phyloP scores from a whole-genome alignment of 2,888 invertebrate genomes.

The Phaedon cochleariae region DNA sequence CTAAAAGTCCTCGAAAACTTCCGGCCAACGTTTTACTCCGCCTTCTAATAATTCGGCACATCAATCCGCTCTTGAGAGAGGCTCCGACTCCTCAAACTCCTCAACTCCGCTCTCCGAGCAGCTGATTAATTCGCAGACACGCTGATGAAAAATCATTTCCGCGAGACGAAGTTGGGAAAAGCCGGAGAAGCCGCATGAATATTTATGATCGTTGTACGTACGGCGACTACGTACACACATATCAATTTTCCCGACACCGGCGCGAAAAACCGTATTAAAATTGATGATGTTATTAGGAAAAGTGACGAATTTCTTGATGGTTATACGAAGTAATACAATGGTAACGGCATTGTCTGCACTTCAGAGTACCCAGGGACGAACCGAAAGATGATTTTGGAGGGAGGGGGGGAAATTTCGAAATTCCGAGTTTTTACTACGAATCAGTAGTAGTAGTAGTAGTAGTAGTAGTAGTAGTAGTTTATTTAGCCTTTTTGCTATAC shows the following conservation, averaged over 20 bases:
- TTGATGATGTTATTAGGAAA: neutral
- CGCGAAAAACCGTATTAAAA: neutral
- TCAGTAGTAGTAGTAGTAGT: no score
- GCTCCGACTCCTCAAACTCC: neutral
- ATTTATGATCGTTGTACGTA: neutral
- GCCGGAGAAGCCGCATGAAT: neutral
- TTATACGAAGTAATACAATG: no score
- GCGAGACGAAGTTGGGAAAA: neutral
- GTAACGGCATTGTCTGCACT: no score
- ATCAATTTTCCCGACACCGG: neutral
- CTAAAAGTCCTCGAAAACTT: neutral
- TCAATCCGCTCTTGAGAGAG: neutral
- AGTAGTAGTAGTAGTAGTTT: no score
- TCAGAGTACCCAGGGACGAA: no score
- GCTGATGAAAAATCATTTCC: constrained; percentile 1
- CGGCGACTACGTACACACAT: neutral
- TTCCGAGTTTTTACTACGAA: no score
- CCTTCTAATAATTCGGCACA: neutral
- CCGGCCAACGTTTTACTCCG: neutral
- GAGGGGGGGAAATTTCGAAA: no score
- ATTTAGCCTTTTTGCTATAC: no score
- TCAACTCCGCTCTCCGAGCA: neutral
- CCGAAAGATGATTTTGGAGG: no score
- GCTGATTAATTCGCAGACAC: neutral
- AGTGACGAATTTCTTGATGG: neutral